Conservation (phyloP, 37 sponge, comb jelly and placozoan species). For the Axinella damicornis region DNA sequence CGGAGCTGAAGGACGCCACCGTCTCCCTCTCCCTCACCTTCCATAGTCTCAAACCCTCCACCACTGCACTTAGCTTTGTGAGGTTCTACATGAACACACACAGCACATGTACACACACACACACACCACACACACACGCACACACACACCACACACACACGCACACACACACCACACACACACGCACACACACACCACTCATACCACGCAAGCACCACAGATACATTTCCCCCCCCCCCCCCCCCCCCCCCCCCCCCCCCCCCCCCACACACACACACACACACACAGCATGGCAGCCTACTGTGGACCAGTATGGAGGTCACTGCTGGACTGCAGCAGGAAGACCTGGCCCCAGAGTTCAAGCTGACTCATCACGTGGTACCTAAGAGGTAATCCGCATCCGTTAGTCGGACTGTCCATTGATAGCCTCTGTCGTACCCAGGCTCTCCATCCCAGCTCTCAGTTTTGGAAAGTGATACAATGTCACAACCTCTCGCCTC, state of each 20-base stretch:
- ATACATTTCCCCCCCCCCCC: background rate
- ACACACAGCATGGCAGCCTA: constrained; percentile 44
- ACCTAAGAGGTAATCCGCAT: constrained; percentile 69
- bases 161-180: background rate
- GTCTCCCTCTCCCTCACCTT: constrained; percentile 57
- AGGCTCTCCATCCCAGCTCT: no score
- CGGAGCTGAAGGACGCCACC: constrained; percentile 46
- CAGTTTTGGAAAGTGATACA: no score
- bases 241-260: background rate
- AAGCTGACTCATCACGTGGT: constrained; percentile 70
- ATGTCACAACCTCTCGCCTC: no score
- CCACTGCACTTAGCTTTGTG: constrained; percentile 55
- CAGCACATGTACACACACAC: background rate
- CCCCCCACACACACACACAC: background rate
- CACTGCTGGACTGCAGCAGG: constrained; percentile 15
- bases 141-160: background rate
- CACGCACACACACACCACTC: constrained; percentile 1
- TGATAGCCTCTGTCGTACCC: no score
- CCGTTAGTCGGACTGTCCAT: no score
- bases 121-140: background rate
- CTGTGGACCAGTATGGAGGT: constrained; percentile 66
- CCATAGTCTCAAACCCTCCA: constrained; percentile 64
- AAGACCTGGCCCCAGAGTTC: constrained; percentile 78
- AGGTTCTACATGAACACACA: constrained; percentile 1
- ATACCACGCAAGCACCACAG: background rate